Evolutionary conservation across 30 jellyfish, hydroid and myxozoan genomes (phyloP).

Genomic region (Aurelia aurita): DNA sequence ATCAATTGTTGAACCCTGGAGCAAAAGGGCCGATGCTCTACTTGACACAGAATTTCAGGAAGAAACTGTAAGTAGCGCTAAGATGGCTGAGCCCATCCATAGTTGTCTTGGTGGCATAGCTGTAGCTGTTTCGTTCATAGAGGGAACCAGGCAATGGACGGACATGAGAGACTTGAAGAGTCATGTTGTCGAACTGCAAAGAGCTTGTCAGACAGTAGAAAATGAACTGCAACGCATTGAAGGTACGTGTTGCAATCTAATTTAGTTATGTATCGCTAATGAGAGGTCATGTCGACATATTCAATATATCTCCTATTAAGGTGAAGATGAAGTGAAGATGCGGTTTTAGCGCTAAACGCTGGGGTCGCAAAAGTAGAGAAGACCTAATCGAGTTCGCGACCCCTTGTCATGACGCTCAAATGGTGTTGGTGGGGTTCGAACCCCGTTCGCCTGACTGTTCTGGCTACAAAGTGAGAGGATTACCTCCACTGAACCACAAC

Average conservation of each 20-base stretch:
- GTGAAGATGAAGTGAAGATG: too few relatives aligned
- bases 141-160: conserved; percentile 8
- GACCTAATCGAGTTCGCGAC: too few relatives aligned
- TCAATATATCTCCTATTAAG: too few relatives aligned
- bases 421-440: too few relatives aligned
- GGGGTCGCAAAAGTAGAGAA: too few relatives aligned
- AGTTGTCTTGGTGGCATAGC: conserved; percentile 1
- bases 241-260: not conserved
- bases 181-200: conserved; percentile 1
- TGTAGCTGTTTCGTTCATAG: not conserved
- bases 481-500: too few relatives aligned
- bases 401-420: too few relatives aligned
- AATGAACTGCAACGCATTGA: not conserved
- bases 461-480: too few relatives aligned
- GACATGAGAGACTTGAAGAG: conserved; percentile 13
- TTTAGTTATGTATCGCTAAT: not conserved
- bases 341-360: too few relatives aligned
- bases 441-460: too few relatives aligned
- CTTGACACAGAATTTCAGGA: conserved; percentile 29
- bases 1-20: conserved; percentile 1
- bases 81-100: not conserved
- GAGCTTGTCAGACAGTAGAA: conserved; percentile 8
- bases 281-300: too few relatives aligned
- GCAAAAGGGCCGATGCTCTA: conserved; percentile 29
- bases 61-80: conserved; percentile 14